phyloP scores from a whole-genome alignment of 2,797 vertebrate genomes.

The Lithobates pipiens region DNA sequence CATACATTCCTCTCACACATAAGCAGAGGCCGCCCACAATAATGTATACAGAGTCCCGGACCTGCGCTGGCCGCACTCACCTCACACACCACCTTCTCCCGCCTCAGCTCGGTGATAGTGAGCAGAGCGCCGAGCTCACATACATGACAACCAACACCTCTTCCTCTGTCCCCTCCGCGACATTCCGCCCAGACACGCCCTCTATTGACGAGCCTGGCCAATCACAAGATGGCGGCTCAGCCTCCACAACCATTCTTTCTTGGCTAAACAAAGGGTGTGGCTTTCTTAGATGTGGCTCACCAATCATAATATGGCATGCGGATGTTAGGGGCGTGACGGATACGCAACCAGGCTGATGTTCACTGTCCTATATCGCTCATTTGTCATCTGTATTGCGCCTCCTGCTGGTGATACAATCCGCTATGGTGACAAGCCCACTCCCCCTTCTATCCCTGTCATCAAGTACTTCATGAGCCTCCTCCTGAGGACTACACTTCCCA shows the following conservation, averaged over 20 bases:
- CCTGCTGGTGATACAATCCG: background rate
- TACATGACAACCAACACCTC: conserved; percentile 37
- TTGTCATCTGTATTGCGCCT: no score
- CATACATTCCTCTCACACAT: no score
- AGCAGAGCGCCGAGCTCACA: background rate
- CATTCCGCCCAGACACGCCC: background rate
- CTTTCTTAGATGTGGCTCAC: background rate
- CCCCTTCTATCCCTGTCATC: no score
- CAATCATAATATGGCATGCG: background rate
- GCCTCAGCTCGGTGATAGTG: background rate
- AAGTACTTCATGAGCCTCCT: no score
- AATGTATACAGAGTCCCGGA: no score
- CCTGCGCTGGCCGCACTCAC: no score
- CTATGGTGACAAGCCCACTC: no score
- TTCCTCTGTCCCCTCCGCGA: conserved; percentile 25
- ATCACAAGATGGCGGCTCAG: conserved; percentile 38
- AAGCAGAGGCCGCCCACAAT: no score
- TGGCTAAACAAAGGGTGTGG: background rate
- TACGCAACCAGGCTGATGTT: background rate
- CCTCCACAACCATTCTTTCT: background rate
- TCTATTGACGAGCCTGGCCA: background rate
- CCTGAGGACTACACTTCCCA: no score
- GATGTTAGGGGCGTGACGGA: background rate
- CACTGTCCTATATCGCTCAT: no score
- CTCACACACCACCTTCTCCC: conserved; percentile 29